phyloP scores from a whole-genome alignment of 2,888 invertebrate species.

The Lasioglossum oenotherae region DNA sequence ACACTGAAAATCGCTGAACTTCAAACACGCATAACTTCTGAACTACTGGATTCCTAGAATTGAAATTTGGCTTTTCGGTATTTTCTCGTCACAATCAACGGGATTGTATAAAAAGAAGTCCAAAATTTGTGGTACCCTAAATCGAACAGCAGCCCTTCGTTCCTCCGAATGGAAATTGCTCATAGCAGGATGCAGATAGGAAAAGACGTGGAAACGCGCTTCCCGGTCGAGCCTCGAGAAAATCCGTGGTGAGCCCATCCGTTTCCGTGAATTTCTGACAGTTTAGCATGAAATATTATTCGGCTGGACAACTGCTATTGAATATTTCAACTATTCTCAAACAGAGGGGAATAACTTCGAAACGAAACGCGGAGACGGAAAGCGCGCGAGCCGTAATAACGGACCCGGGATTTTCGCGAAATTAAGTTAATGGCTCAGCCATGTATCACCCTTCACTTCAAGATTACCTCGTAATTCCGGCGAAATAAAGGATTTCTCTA shows the following conservation, averaged over 20 bases:
- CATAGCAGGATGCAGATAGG: not conserved
- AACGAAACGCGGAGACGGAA: not conserved
- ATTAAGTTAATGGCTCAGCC: constrained; percentile 22
- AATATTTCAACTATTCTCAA: constrained; percentile 3
- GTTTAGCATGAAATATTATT: constrained; percentile 13
- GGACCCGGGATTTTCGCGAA: constrained; percentile 6
- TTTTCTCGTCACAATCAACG: too few species aligned
- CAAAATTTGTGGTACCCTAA: too few species aligned
- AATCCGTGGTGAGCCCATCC: not conserved
- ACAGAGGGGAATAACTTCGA: not conserved
- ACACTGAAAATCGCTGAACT: too few species aligned
- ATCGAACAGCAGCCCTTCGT: not conserved
- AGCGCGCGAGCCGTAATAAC: not conserved
- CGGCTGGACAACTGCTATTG: not conserved
- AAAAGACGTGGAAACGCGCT: not conserved
- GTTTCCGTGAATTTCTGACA: not conserved
- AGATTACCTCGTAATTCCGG: constrained; percentile 12
- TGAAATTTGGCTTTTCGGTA: too few species aligned
- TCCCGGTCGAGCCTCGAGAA: not conserved
- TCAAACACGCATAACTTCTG: too few species aligned
- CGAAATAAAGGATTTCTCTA: constrained; percentile 16
- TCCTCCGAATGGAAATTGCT: not conserved
- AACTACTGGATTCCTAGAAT: too few species aligned
- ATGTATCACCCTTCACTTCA: constrained; percentile 29
- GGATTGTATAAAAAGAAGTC: too few species aligned